Percentiles rank a stretch among this genome's conserved stretches.
These are phyloP conservation scores for Amphilophus citrinellus DNA, from an alignment of 2,113 vertebrate species.

Conservation along the genomic window DNA sequence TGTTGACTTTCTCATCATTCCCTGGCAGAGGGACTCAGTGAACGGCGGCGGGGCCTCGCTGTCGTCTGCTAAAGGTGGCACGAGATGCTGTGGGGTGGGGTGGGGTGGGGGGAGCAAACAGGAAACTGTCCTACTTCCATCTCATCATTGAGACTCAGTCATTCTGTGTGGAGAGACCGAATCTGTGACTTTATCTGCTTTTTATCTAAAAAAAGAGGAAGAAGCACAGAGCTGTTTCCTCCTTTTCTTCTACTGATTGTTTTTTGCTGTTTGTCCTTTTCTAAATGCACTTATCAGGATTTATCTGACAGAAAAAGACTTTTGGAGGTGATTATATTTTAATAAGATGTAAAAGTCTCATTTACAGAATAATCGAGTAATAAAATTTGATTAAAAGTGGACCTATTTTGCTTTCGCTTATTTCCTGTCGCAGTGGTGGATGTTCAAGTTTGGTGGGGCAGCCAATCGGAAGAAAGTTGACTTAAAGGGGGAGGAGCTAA, in stretches of 20 bases:
- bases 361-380: not conserved
- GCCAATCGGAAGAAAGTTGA: too few species aligned
- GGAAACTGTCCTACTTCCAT: not conserved
- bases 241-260: not conserved
- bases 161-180: not conserved
- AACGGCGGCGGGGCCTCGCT: not conserved
- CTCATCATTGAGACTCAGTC: not conserved
- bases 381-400: not conserved
- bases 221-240: not conserved
- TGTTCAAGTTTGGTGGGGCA: not conserved
- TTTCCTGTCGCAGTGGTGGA: not conserved
- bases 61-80: not conserved
- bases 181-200: not conserved
- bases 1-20: slow-evolving; percentile 15
- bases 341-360: not conserved
- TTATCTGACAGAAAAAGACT: not conserved
- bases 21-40: not conserved
- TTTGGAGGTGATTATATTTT: slow-evolving; percentile 5
- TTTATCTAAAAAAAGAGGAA: not conserved
- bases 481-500: not conserved
- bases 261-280: not conserved
- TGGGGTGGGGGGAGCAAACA: not conserved
- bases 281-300: not conserved
- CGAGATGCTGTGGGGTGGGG: not conserved
- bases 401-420: not conserved